A percentile compares a stretch with the other conserved stretches of the same genome.
Evolutionary conservation across 2,888 invertebrate species (phyloP).

Genomic region (Muschampia plurimacula): DNA sequence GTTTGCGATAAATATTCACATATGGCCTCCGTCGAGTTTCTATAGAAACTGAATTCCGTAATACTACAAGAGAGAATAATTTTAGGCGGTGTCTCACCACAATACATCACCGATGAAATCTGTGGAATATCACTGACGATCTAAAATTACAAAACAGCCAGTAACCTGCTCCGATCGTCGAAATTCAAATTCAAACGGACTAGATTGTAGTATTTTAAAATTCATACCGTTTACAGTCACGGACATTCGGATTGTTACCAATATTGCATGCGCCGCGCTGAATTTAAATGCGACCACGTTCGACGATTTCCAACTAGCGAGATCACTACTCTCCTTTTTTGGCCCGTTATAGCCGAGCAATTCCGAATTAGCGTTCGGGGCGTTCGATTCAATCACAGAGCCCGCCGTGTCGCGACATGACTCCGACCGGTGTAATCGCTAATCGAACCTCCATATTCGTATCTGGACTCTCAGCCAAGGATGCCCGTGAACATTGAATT

Average conservation of each 20-base stretch:
- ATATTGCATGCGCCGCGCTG: conserved; percentile 67
- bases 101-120: neutral
- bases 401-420: conserved; percentile 47
- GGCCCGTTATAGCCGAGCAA: conserved; percentile 51
- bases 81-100: neutral
- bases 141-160: conserved; percentile 45
- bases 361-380: conserved; percentile 59
- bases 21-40: neutral
- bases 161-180: conserved; percentile 56
- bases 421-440: conserved; percentile 56
- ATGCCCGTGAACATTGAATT: conserved; percentile 47
- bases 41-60: neutral
- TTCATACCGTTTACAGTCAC: conserved; percentile 65
- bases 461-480: conserved; percentile 61
- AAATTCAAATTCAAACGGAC: conserved; percentile 59
- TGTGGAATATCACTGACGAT: conserved; percentile 49
- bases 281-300: conserved; percentile 66
- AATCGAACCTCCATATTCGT: conserved; percentile 72
- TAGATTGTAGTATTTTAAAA: conserved; percentile 66
- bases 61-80: neutral
- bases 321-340: conserved; percentile 58
- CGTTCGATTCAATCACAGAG: conserved; percentile 58
- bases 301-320: conserved; percentile 49
- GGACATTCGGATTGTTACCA: conserved; percentile 70
- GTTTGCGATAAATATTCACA: neutral